Conservation (phyloP, 2,113 vertebrate species). For the Sylvilagus bachmani region DNA sequence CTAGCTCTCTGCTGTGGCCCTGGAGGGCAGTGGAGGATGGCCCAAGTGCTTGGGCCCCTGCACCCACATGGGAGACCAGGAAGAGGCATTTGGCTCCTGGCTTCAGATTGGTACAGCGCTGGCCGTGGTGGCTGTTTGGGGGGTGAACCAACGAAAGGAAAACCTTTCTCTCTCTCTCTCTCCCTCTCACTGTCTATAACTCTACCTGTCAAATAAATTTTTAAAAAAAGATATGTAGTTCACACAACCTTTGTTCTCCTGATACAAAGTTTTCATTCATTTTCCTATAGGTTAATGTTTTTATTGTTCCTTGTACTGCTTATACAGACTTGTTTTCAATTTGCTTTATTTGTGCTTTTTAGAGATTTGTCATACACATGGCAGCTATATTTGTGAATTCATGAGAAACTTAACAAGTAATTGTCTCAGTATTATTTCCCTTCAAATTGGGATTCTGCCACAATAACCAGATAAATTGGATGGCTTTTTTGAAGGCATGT, state of each 20-base stretch:
- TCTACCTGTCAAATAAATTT: no score
- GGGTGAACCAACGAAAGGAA: no score
- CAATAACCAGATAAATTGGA: not conserved
- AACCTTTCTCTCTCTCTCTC: no score
- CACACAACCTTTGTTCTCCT: not conserved
- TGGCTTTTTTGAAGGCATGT: not conserved
- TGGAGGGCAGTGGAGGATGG: no score
- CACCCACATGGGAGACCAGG: no score
- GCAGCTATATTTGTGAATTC: not conserved
- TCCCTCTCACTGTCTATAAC: no score
- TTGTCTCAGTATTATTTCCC: not conserved
- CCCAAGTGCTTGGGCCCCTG: no score
- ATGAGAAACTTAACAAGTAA: not conserved
- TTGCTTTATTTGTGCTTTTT: constrained; percentile 43
- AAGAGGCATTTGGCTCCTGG: no score
- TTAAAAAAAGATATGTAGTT: not conserved
- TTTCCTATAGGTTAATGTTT: constrained; percentile 40
- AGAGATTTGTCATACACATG: not conserved
- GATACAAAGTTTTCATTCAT: not conserved
- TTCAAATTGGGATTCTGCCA: not conserved
- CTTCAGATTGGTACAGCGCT: no score
- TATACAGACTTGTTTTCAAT: constrained; percentile 6
- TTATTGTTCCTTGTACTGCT: not conserved
- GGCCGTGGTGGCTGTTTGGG: no score
- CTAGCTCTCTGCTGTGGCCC: no score